These are phyloP conservation scores for Leptocoma aspasia DNA, from an alignment of 2,113 vertebrate genomes.

Conservation along the genomic window DNA sequence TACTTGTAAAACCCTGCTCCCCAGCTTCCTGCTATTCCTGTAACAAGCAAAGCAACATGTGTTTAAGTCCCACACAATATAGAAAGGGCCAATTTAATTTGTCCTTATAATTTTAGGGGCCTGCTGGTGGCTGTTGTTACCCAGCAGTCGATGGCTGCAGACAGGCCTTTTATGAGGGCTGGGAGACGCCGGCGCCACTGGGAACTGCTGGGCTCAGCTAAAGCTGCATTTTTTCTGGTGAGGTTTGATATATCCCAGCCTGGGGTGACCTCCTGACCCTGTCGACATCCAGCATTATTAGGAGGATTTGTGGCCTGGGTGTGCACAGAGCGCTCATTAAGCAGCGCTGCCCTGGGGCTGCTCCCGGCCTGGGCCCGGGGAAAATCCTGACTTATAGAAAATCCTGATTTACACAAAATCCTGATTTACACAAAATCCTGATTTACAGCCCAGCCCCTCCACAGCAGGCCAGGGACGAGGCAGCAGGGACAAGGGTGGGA, in stretches of 20 bases:
- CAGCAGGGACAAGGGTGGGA: neutral
- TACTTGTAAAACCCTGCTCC: neutral
- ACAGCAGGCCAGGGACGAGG: neutral
- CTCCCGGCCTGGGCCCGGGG: neutral
- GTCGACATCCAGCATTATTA: constrained; percentile 42
- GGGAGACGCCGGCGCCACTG: constrained; percentile 76
- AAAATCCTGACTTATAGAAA: neutral
- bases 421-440: neutral
- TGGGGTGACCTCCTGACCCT: constrained; percentile 31
- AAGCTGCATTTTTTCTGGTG: constrained; percentile 40
- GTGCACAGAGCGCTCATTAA: constrained; percentile 18
- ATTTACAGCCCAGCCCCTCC: neutral
- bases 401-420: too few relatives aligned
- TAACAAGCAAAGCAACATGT: constrained; percentile 7
- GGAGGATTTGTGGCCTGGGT: constrained; percentile 41
- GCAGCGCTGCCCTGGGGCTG: neutral
- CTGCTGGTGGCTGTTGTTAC: constrained; percentile 31
- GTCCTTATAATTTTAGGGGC: constrained; percentile 52
- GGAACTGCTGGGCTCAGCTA: constrained; percentile 47
- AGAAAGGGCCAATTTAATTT: constrained; percentile 57
- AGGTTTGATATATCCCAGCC: constrained; percentile 30
- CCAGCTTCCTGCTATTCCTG: constrained; percentile 7
- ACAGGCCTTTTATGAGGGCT: constrained; percentile 77
- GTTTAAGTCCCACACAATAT: neutral
- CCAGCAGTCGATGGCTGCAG: constrained; percentile 62